A percentile compares a stretch with the other conserved stretches of the same genome.
Evolutionary conservation across 1,140 invertebrate genomes (phyloP).

Genomic region (Monomorium pharaonis): DNA sequence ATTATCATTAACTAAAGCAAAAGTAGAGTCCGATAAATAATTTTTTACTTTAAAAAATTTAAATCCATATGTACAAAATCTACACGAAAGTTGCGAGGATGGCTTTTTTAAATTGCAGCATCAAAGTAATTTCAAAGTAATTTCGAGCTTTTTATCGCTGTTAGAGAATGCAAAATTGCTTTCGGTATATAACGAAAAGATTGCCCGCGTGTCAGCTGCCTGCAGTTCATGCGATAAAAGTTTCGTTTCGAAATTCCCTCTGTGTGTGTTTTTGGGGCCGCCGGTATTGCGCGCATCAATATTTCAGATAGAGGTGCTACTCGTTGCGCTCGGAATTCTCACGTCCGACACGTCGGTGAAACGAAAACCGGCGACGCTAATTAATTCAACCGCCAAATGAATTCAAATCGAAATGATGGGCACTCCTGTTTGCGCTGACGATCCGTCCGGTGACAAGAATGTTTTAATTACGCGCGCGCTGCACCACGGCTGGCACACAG

Average conservation of each 20-base stretch:
- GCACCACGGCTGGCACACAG: conserved; percentile 58
- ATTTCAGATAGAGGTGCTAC: conserved; percentile 55
- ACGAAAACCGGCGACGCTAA: conserved; percentile 53
- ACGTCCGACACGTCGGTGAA: conserved; percentile 5
- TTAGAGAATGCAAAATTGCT: neutral
- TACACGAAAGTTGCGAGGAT: neutral
- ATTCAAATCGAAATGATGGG: conserved; percentile 75
- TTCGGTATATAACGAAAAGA: conserved; percentile 18
- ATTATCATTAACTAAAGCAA: neutral
- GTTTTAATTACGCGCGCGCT: conserved; percentile 79
- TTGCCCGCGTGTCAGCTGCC: conserved; percentile 12
- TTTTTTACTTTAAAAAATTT: neutral
- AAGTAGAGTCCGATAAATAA: neutral
- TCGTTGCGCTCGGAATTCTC: conserved; percentile 12
- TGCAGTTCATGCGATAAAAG: conserved; percentile 42
- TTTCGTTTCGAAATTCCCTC: conserved; percentile 45
- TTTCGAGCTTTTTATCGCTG: neutral
- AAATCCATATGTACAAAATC: neutral
- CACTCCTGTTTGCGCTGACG: conserved; percentile 67
- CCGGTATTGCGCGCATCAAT: conserved; percentile 38
- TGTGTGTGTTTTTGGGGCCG: conserved; percentile 14
- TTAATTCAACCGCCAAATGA: conserved; percentile 67
- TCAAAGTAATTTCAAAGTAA: neutral
- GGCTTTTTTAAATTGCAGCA: neutral
- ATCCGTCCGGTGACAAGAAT: conserved; percentile 75